Base-by-base conservation (phyloP, 2,797 vertebrate genomes). In the Protosalanx chinensis region DNA sequence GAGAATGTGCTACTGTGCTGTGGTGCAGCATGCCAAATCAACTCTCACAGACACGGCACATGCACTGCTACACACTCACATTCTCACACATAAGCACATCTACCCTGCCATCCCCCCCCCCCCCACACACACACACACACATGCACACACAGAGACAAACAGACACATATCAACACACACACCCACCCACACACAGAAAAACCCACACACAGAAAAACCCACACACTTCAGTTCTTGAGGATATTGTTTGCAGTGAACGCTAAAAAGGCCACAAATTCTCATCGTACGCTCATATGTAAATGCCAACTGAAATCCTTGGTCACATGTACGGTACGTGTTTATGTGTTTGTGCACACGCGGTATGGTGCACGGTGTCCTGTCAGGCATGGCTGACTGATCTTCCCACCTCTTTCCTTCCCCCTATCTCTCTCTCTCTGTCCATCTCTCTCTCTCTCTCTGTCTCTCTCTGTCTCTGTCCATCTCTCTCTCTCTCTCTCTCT, bases 21-120 rank as follows among this genome's bases (percentile, higher is more conserved):
- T 80, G 81, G 85, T 74, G 84, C 76, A 78, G 86, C 78, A 85
- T 87, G 69, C 72, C 66, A 82, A 87, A 90, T 88, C 76, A 80
- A 75, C 29, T 32, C 60, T 65, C 70, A 32, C 72, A 20, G 37
- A 27, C 30, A 30, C 58, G 13, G 49, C n/a, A 63, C 65, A 13
- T 16, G 57, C 57, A 29, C 70, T 16, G 10, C 58, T 27, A 30
- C 49, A 29, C 30, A 41, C 29, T 23, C 29, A 37, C 66, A 76
- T 33, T 33, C 67, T 73, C 68, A 69, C 72, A 68, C 66, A 13
- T 12, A 27, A 20, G 57, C 56, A 23, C 23, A 58, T 16, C 18
- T 18, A 23, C 15, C 16, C 56, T 18, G 16, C 18, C 56, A 58
- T 6, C 56, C 16, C 16, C 16, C 6, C 16, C 57, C 57, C 5